Base-by-base conservation (phyloP, 1,140 invertebrate genomes). In the Dufourea novaeangliae region DNA sequence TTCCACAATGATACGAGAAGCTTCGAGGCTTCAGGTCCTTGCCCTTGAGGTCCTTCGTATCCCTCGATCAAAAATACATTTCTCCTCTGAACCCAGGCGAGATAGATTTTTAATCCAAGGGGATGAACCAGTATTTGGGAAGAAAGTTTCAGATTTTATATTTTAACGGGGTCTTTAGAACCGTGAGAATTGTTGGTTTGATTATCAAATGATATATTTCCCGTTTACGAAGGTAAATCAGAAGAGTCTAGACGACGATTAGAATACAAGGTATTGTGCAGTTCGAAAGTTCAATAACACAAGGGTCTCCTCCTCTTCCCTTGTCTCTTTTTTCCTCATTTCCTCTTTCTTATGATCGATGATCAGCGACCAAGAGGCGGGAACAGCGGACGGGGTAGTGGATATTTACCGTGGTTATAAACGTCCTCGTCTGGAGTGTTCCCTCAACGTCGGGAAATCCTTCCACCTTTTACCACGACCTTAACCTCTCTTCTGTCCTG, bases 401-500 rank as follows among this genome's bases (percentile, higher is more conserved):
- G 70, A 87, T 87, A 88, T 89, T 89, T 90, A 89, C 80, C 74
- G 76, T 41, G 80, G 85, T 83, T 86, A 83, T 87, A 89, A 89
- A 88, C 73, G 87, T 88, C 84, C 69, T 67, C 64, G 74, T 74
- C 66, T 52, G 71, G 27, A 67, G 69, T 34, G 50, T 69, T 66
- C 63, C 57, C 66, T 57, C 64, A 29, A 41, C 52, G 41, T 75
- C 68, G 59, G 62, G 80, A 78, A 74, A 77, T 82, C 75, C 78
- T 70, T 74, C 72, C 68, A 74, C 52, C 32, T 46, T 39, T 41
- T 56, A 69, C 64, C 70, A 69, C 73, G 67, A 37, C 41, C 63
- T 56, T 64, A 73, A 73, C 59, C 61, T 66, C n/a, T 57, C 34
- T 14, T 37, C 34, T 37, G 3, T 8, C 14, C 20, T 22, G 12